Base-by-base conservation (phyloP, 2,888 invertebrate species). In the Drosophila birchii region DNA sequence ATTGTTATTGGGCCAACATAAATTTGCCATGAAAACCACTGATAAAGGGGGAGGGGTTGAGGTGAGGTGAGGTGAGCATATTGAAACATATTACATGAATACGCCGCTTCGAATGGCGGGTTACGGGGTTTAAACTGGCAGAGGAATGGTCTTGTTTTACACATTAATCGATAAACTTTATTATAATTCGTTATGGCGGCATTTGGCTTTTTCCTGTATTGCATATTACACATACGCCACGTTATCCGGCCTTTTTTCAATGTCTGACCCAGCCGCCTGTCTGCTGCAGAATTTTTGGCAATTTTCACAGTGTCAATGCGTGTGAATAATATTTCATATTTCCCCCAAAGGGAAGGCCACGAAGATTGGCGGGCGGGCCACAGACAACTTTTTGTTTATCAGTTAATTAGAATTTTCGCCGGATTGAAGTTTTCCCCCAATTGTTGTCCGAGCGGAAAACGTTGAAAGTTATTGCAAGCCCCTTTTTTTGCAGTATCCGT, bases 81-180 rank as follows among this genome's bases (percentile, higher is more conserved):
- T 84, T 76, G 76, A 78, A 81, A 83, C 74, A 76, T 79, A 76
- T 75, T 74, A 64, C 75, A 62, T 58, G 67, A 49, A 59, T 45
- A 43, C 62, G 54, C 43, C 29, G 38, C 45, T 60, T 53, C 16
- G 18, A 38, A 53, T 64, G 32, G 72, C 32, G 38, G 34, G 32
- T 5, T 20, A 20, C 11, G 38, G n/a, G 55, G 47, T 12, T 12
- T 12, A 57, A 18, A 18, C 26, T 36, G 18, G 43, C 45, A 38
- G 9, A 32, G 23, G 32, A 18, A 18, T 47, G 32, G 66, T 64
- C 54, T 49, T 68, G 67, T 68, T 68, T 66, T 68, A 68, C 68
- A 68, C 67, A 66, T 82, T 84, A 85, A 86, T 87, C 87, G 86
- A 87, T 85, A 87, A 85, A 82, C 73, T 78, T 79, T 77, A 87